Evolutionary conservation across 2,888 invertebrate genomes (phyloP), one percentile per base, ranked within the genome.

Genomic region (Luperina nickerlii): DNA sequence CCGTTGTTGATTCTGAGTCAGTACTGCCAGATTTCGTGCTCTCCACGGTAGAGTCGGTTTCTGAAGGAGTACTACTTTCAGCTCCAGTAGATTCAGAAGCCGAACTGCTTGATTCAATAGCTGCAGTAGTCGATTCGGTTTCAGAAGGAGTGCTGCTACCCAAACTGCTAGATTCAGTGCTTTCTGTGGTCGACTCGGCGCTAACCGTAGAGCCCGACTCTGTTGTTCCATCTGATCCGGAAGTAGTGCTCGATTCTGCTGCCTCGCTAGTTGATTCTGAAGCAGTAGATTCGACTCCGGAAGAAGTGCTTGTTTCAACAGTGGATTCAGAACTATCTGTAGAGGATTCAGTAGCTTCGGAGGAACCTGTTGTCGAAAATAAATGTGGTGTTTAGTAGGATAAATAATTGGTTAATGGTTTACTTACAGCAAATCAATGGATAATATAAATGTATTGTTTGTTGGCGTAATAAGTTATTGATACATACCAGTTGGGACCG

Each of bases 251-350:
- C 42, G 85, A 74, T 48, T 20, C 77, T n/a, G 81, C 48, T 54
- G 42, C 20, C 13, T 74, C 74, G 42, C 70, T 57, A 11, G 84
- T 72, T 32, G 82, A 82, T 51, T 51, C 57, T 6, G 72, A 77
- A 57, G 42, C 78, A 54, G 74, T 74, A 15, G 87, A 74, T 9
- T 78, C 79, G 32, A 78, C 70, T 65, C 76, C 86, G 11, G 84
- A 77, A 66, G 85, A 83, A 42, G 88, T 87, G 38, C 69, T 70
- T n/a, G 74, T 68, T 63, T 82, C 77, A 74, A 62, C 38, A 68
- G 71, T 74, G 20, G 80, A 27, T 63, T 63, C 66, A 57, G 74
- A 79, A 54, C 54, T 83, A 9, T 32, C 63, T 60, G 69, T 82
- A 70, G 72, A 62, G 6, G 51, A 45, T 18, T 62, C 73, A 51